Evolutionary conservation across 2,888 invertebrate genomes (phyloP), one percentile per base, ranked within the genome.

Genomic region (Cactoblastis cactorum): DNA sequence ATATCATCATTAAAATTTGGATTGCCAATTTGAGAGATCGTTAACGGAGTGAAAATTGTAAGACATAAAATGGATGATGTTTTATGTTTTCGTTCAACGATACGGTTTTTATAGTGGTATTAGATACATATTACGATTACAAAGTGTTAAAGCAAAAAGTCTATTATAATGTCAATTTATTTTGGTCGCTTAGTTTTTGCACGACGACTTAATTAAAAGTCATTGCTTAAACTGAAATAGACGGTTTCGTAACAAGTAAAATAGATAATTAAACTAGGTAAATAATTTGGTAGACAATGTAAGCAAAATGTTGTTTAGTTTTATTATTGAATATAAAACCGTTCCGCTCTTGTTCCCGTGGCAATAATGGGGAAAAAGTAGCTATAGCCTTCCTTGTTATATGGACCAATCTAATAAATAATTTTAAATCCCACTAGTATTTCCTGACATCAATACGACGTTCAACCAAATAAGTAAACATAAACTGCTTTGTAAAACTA

Each of bases 1-100:
- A 41, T 22, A 14, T 41, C 18, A 12, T 8, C 32, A 45, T 45
- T 45, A 45, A 12, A 45, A 45, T 45, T 32, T 11, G 33, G 17
- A 45, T 45, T 18, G 17, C 32, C 17, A 24, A 22, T 45, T 28
- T 45, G 9, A 32, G 32, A 9, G 15, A 15, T 14, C 45, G 32
- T 45, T 45, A 33, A 11, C 17, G 11, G 6, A n/a, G 32, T 33
- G 17, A 45, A 17, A 45, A 45, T 45, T 1, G 9, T 12, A 12
- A 15, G 3, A 24, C 12, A 24, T 11, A 43, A 24, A 22, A 43
- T 24, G 3, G n/a, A 43, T 24, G 12, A 18, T 39, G 11, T 38
- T 9, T 19, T 39, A 39, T 12, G 28, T 4, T 28, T 28, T 28
- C 28, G 8, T 9, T 3, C 8, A 22, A 22, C 22, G 22, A 22